Base-by-base conservation (phyloP, 53 echinoderm and acorn worm genomes). In the Holothuria scabra region DNA sequence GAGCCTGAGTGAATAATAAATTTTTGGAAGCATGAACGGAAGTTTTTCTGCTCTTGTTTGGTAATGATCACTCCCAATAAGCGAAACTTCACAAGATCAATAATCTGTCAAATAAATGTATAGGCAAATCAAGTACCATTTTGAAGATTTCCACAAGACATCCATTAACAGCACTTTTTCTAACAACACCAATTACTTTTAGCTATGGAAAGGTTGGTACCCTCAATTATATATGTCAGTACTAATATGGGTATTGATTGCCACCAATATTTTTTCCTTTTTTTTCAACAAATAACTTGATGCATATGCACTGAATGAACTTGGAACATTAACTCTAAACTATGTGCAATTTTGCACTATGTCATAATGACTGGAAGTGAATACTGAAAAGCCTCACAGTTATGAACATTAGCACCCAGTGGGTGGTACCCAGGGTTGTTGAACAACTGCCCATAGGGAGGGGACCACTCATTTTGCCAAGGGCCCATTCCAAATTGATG, bases 11-110 rank as follows among this genome's bases (percentile, higher is more conserved):
- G 35, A 35, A 33, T 26, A 26, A 20, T 67, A 18, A 67, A n/a
- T n/a, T 35, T 34, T 34, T 34, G 7, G 6, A 21, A 18, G 67
- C 16, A 32, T 8, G 8, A 30, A 67, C 29, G 33, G 34, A 67
- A 67, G 33, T 67, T 30, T 26, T 8, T 31, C 21, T 37, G 21
- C 66, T 6, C 35, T 35, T 31, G 25, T 67, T 21, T 32, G 67
- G 28, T 67, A 67, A 67, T 67, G 67, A 67, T 67, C 67, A 67
- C 20, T 37, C 37, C 67, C 67, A 32, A 32, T 34, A 34, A 67
- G 32, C 32, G 19, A 67, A 67, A 32, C 34, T 67, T 32, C 34
- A 32, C 37, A 67, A 21, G 67, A 67, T 67, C 67, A 30, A 19
- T 67, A 37, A 67, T 67, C 29, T 30, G 32, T 67, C 33, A 30